These are phyloP conservation scores for Aphis craccivora DNA, from an alignment of 1,140 invertebrate species.

Conservation along the genomic window DNA sequence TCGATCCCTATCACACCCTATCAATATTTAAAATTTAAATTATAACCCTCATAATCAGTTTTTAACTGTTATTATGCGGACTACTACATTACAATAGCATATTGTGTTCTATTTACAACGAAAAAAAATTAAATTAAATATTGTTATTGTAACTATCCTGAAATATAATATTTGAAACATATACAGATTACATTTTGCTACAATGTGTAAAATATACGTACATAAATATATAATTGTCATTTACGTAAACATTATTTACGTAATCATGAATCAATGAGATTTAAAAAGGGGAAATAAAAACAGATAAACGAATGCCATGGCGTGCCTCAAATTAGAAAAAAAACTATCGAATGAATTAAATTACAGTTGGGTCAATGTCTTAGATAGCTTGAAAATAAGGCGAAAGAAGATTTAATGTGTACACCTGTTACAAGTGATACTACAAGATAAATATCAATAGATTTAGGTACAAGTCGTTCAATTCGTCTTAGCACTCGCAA, in stretches of 20 bases:
- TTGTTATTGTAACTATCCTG: too few species aligned
- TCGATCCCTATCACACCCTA: background rate
- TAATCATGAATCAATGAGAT: background rate
- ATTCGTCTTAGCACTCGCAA: too few species aligned
- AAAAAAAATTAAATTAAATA: too few species aligned
- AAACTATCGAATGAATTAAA: background rate
- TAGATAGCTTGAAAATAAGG: background rate
- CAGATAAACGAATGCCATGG: background rate
- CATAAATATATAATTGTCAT: too few species aligned
- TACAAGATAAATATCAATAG: background rate
- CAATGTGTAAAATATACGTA: too few species aligned
- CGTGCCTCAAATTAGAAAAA: background rate
- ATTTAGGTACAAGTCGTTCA: too few species aligned
- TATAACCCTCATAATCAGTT: background rate
- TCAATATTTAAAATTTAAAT: background rate
- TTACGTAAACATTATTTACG: too few species aligned
- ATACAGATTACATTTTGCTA: too few species aligned
- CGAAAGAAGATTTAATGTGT: background rate
- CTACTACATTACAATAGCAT: background rate
- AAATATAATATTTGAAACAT: background rate
- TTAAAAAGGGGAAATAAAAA: background rate
- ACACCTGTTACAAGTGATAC: background rate
- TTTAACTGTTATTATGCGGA: background rate
- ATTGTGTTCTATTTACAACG: background rate
- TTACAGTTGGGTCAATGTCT: background rate